These are phyloP conservation scores for Leucophenga montana DNA, from an alignment of 2,888 invertebrate genomes.

Conservation along the genomic window DNA sequence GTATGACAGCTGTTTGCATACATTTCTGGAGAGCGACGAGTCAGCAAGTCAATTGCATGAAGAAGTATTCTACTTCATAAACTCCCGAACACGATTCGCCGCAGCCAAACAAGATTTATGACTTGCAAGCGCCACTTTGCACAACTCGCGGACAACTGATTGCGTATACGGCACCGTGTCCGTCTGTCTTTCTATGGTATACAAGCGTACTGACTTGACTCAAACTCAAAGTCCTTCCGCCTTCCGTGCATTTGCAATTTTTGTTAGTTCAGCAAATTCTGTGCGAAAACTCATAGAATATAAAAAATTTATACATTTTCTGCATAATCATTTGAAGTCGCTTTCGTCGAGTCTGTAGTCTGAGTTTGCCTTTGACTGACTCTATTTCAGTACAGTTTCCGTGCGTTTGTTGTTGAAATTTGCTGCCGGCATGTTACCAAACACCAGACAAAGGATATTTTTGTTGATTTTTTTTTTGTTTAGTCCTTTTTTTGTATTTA, in stretches of 20 bases:
- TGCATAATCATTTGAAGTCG: conserved; percentile 61
- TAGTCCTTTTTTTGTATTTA: conserved; percentile 14
- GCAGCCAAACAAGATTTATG: conserved; percentile 34
- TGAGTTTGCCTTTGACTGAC: conserved; percentile 23
- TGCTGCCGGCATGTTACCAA: conserved; percentile 65
- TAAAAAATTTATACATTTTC: conserved; percentile 55
- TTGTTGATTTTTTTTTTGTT: conserved; percentile 22
- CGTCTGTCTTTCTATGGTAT: neutral
- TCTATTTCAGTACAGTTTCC: conserved; percentile 25
- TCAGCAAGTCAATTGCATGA: too few relatives aligned
- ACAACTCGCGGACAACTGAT: neutral
- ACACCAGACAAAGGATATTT: conserved; percentile 42
- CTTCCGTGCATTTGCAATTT: conserved; percentile 13
- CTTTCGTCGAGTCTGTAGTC: neutral
- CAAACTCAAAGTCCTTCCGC: too few relatives aligned
- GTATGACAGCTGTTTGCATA: conserved; percentile 63
- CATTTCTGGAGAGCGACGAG: neutral
- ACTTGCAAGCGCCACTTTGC: conserved; percentile 23
- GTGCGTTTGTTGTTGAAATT: conserved; percentile 41
- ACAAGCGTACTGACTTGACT: too few relatives aligned
- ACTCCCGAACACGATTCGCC: conserved; percentile 2
- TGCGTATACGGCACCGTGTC: neutral
- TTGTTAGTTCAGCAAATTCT: conserved; percentile 21
- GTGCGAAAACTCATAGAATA: conserved; percentile 40
- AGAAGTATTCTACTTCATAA: too few relatives aligned